Conservation (phyloP, 2,888 invertebrate genomes). For the Noctua janthe region DNA sequence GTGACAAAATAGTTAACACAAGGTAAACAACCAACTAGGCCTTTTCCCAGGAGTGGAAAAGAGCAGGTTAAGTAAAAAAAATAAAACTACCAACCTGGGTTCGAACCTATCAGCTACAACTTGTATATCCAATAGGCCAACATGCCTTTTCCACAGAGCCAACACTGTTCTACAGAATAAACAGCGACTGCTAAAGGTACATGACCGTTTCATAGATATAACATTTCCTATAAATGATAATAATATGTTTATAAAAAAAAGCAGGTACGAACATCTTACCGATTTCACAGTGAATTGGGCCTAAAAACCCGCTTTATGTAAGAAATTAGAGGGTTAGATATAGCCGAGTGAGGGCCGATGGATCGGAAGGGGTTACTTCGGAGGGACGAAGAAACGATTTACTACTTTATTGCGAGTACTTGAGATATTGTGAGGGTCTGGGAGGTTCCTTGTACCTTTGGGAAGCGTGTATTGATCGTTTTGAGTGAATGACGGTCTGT, state of each 20-base stretch:
- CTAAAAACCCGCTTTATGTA: slow-evolving; percentile 19
- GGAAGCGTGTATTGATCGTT: slow-evolving; percentile 17
- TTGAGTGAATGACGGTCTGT: not conserved
- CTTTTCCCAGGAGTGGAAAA: too few relatives aligned
- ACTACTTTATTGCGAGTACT: slow-evolving; percentile 19
- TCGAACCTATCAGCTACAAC: not conserved
- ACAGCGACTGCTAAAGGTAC: not conserved
- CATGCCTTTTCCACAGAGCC: not conserved
- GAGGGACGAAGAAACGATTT: slow-evolving; percentile 13
- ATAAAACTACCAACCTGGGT: not conserved
- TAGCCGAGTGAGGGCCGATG: slow-evolving; percentile 28
- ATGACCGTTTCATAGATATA: not conserved
- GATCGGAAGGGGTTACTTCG: slow-evolving; percentile 35
- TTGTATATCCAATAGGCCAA: not conserved
- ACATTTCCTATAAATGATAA: not conserved
- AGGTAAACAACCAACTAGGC: not conserved
- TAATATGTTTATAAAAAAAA: slow-evolving; percentile 1
- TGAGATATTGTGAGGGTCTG: slow-evolving; percentile 24
- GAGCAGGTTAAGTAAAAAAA: too few relatives aligned
- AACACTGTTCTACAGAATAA: not conserved
- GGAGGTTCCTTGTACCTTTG: slow-evolving; percentile 16
- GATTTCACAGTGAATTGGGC: slow-evolving; percentile 37
- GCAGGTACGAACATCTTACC: not conserved
- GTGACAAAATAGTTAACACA: not conserved
- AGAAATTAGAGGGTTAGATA: slow-evolving; percentile 42